These are phyloP conservation scores for Carabus problematicus DNA, from an alignment of 2,888 invertebrate species.

Conservation along the genomic window DNA sequence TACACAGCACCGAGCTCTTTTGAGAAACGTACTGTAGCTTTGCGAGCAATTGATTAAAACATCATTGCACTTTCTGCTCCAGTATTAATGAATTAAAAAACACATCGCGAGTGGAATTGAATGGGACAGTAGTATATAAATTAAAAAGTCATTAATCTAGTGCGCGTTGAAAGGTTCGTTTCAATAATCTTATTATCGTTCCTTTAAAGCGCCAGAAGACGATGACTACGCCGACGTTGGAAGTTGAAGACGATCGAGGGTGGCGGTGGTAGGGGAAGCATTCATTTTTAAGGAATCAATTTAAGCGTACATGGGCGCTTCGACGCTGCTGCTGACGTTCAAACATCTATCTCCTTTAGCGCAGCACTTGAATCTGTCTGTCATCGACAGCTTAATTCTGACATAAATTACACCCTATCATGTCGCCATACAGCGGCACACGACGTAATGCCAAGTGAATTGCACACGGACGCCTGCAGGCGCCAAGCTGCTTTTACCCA, in stretches of 20 bases:
- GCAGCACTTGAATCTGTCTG: conserved; percentile 29
- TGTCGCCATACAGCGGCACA: conserved; percentile 34
- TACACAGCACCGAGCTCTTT: too few relatives aligned
- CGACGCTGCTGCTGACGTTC: background rate
- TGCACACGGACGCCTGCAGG: conserved; percentile 3
- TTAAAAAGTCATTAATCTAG: conserved; percentile 16
- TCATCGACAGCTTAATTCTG: conserved; percentile 40
- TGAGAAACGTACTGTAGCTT: too few relatives aligned
- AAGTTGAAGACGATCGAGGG: too few relatives aligned
- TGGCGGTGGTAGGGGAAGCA: background rate
- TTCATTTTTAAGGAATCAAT: conserved; percentile 15
- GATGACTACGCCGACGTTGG: too few relatives aligned
- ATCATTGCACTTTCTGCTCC: too few relatives aligned
- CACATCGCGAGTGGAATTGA: too few relatives aligned
- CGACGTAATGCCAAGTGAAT: conserved; percentile 28
- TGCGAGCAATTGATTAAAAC: too few relatives aligned
- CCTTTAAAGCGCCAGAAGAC: background rate
- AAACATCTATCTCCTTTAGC: conserved; percentile 15
- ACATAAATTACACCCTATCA: conserved; percentile 38
- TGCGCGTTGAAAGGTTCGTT: background rate
- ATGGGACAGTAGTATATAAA: conserved; percentile 5
- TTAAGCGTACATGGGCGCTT: background rate
- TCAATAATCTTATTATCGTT: conserved; percentile 17
- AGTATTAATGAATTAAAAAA: too few relatives aligned
- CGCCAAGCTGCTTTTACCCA: background rate